Evolutionary conservation across 2,113 vertebrate genomes (phyloP).

Genomic region (Oceanites oceanicus): DNA sequence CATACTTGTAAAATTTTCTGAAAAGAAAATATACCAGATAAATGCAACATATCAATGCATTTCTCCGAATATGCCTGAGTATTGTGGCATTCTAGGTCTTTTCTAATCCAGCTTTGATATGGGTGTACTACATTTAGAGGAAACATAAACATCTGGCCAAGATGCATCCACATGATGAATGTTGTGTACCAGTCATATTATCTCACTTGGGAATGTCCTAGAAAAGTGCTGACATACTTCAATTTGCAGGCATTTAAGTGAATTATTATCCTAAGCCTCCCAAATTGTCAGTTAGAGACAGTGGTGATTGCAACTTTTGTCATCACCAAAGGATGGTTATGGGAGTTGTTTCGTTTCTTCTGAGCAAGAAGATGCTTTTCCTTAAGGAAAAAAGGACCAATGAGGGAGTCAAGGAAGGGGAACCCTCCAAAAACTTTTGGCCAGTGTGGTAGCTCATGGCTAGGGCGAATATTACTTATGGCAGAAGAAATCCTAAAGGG

Average conservation of each 20-base stretch:
- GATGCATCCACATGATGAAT: background rate
- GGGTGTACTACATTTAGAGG: background rate
- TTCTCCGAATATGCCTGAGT: background rate
- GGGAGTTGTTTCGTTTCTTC: background rate
- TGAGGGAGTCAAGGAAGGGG: background rate
- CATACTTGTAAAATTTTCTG: background rate
- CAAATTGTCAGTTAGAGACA: background rate
- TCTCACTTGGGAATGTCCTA: slow-evolving; percentile 22
- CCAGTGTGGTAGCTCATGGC: background rate
- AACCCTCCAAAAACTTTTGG: background rate
- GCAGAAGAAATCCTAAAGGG: background rate
- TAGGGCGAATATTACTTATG: background rate
- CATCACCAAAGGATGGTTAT: background rate
- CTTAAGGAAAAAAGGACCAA: background rate
- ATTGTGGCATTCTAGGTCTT: background rate
- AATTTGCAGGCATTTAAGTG: background rate
- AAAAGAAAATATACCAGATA: background rate
- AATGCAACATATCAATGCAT: background rate
- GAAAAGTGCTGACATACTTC: slow-evolving; percentile 15
- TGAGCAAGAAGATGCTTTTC: background rate
- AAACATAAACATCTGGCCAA: slow-evolving; percentile 26
- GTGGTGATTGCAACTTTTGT: background rate
- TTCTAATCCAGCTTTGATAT: background rate
- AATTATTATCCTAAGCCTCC: slow-evolving; percentile 4
- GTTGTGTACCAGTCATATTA: background rate